Base-by-base conservation (phyloP, 2,113 vertebrate species). In the Lutjanus erythropterus region DNA sequence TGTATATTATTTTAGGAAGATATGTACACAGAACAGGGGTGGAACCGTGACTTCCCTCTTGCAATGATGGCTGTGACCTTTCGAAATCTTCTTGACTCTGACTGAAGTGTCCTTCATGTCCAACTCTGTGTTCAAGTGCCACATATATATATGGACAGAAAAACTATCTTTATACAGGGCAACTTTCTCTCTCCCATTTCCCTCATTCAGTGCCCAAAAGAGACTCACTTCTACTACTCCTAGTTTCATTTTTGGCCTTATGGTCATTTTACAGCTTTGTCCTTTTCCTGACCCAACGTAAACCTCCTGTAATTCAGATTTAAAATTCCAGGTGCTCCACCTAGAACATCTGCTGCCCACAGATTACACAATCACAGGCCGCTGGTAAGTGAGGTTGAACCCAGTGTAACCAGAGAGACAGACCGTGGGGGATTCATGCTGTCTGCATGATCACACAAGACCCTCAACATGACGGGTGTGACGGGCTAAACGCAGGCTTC, bases 321-420 rank as follows among this genome's bases (percentile, higher is more conserved):
- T 50, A 15, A 37, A 62, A 5, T 11, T 81, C 84, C 77, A 87
- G 81, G 71, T 85, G 74, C 37, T 78, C 29, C 31, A 53, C 9
- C 27, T 75, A n/a, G 33, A 83, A 79, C 79, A 87, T 80, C 77
- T 83, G 83, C 77, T 62, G 58, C 70, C 47, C 46, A 46, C 53
- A 71, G 35, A 80, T 85, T 77, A 75, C 71, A 80, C 81, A 80
- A 47, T 68, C 42, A 81, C 71, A 69, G 37, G 21, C 67, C 53
- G 46, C 50, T 53, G 56, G 56, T 73, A 59, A 83, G 61, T 46
- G 61, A 64, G 41, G 6, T 42, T 66, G 60, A 70, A 67, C 19
- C n/a, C 50, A 62, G 19, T 27, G 41, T 19, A 35, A 64, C 61
- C 77, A 64, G 58, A 68, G 23, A 82, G 65, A 15, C 14, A 19